Conservation (phyloP, 92 coral and sea anemone species). For the Heteractis magnifica region DNA sequence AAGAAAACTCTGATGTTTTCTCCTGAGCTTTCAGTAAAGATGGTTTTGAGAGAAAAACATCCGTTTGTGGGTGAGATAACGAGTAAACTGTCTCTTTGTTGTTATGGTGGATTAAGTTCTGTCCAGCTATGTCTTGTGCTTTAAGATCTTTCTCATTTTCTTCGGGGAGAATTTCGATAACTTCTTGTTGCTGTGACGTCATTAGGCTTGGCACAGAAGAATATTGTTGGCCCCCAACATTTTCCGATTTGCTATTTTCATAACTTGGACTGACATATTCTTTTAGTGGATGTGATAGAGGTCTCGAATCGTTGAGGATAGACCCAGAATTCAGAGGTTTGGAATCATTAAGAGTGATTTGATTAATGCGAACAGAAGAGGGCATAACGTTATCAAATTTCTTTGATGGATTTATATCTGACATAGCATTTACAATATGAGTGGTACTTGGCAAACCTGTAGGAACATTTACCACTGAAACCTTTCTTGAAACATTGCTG, state of each 20-base stretch:
- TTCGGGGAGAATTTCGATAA: conserved; percentile 24
- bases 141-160: not conserved
- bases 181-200: conserved; percentile 19
- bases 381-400: not conserved
- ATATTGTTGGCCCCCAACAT: not conserved
- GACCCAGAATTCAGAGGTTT: not conserved
- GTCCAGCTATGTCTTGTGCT: not conserved
- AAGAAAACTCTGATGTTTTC: conserved; percentile 1
- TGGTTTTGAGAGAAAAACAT: conserved; percentile 17
- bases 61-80: not conserved
- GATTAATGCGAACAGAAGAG: not conserved
- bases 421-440: not conserved
- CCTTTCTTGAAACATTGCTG: not conserved
- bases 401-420: not conserved
- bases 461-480: not conserved
- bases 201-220: not conserved
- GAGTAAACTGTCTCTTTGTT: conserved; percentile 13
- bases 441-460: not conserved
- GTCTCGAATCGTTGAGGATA: not conserved
- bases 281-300: not conserved
- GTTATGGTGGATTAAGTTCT: conserved; percentile 18
- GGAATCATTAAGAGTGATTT: not conserved
- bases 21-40: not conserved
- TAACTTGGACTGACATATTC: not conserved
- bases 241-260: not conserved